Evolutionary conservation across 2,888 invertebrate species (phyloP).

Genomic region (Keiferia lycopersicella): DNA sequence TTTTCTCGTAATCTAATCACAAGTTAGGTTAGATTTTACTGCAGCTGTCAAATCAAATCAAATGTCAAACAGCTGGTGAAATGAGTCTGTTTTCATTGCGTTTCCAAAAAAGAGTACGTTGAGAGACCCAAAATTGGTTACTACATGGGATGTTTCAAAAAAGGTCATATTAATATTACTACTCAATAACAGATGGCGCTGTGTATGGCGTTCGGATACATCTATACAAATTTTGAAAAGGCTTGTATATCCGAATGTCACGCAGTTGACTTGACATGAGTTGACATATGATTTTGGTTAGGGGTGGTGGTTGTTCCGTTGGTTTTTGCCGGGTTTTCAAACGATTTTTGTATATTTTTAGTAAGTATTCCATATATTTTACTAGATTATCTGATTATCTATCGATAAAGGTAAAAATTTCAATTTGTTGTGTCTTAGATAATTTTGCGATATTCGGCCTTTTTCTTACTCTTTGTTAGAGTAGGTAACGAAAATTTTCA

Average conservation of each 20-base stretch:
- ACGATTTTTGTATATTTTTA: neutral
- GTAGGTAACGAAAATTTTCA: conserved; percentile 18
- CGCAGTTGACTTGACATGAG: too few species aligned
- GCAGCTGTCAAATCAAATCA: conserved; percentile 27
- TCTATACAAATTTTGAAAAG: too few species aligned
- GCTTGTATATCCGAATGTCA: neutral
- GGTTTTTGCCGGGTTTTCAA: too few species aligned
- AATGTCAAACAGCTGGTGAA: conserved; percentile 17
- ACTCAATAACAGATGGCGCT: neutral
- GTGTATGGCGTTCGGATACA: neutral
- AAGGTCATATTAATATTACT: neutral
- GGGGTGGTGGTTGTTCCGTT: too few species aligned
- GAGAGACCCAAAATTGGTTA: too few species aligned
- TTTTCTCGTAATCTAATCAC: conserved; percentile 50
- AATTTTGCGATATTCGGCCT: conserved; percentile 1
- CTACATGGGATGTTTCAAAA: too few species aligned
- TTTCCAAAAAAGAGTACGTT: neutral
- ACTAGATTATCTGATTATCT: neutral
- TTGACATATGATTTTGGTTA: too few species aligned
- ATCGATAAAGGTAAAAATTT: too few species aligned
- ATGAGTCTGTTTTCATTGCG: neutral
- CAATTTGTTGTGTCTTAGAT: too few species aligned
- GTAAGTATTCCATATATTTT: neutral
- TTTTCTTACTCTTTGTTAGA: conserved; percentile 2
- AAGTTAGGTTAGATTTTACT: conserved; percentile 48